Conservation (phyloP, 2,888 invertebrate species). For the Andrena chrysosceles region DNA sequence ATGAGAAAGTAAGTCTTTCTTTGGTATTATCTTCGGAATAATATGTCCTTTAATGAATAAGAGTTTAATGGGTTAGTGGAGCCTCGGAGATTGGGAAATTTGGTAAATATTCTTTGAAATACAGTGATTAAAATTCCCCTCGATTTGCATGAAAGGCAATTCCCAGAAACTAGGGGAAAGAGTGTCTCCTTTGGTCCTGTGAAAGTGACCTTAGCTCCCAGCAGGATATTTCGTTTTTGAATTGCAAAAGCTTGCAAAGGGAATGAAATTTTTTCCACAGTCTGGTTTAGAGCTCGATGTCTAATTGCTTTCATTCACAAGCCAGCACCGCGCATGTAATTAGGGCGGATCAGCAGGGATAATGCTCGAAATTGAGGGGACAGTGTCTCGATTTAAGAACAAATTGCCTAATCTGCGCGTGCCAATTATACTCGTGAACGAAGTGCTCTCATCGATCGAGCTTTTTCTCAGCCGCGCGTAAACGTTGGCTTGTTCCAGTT, state of each 20-base stretch:
- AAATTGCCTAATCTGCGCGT: constrained; percentile 41
- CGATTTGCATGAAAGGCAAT: background rate
- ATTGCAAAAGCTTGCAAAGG: background rate
- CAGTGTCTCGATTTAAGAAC: constrained; percentile 42
- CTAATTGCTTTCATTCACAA: constrained; percentile 52
- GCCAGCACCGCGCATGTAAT: constrained; percentile 16
- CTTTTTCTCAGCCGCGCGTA: constrained; percentile 21
- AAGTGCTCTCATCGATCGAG: constrained; percentile 18
- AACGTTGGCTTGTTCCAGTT: constrained; percentile 38
- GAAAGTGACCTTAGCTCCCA: background rate
- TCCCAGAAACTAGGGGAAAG: background rate
- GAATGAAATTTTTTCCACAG: constrained; percentile 9
- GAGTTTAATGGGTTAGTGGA: background rate
- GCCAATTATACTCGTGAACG: constrained; percentile 33
- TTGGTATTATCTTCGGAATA: background rate
- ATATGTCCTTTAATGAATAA: background rate
- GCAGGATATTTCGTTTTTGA: background rate
- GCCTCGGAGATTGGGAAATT: background rate
- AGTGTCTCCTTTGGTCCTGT: background rate
- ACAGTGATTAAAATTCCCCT: background rate
- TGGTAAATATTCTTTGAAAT: background rate
- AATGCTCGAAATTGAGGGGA: constrained; percentile 40
- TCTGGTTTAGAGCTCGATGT: background rate
- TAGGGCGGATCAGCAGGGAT: constrained; percentile 34
- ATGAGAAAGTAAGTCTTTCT: too few species aligned